These are phyloP conservation scores for Tricholaema leucomelas DNA, from an alignment of 2,113 vertebrate genomes.

Conservation along the genomic window DNA sequence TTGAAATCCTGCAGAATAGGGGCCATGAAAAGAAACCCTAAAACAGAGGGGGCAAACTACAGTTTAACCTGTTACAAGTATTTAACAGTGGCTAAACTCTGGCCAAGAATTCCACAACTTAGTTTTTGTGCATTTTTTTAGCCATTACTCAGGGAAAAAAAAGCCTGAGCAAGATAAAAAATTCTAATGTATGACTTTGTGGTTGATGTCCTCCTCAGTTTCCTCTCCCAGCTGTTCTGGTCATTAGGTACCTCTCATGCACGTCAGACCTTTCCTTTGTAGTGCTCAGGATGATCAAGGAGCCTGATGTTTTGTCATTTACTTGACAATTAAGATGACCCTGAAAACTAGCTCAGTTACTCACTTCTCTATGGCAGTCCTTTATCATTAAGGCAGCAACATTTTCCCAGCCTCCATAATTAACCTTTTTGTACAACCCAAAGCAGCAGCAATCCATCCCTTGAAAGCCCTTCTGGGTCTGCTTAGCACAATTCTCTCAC, in stretches of 20 bases:
- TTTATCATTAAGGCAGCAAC: conserved; percentile 59
- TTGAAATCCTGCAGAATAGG: not conserved
- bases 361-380: conserved; percentile 30
- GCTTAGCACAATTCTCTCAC: conserved; percentile 52
- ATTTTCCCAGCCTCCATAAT: conserved; percentile 48
- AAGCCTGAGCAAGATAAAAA: not conserved
- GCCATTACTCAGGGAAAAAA: not conserved
- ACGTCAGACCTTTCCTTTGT: conserved; percentile 46
- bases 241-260: conserved; percentile 59
- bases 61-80: not conserved
- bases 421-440: conserved; percentile 52
- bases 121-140: not conserved
- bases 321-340: conserved; percentile 64
- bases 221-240: conserved; percentile 42
- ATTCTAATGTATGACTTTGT: conserved; percentile 29
- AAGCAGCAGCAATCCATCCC: conserved; percentile 53
- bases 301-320: conserved; percentile 63
- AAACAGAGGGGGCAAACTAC: not conserved
- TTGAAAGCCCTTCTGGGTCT: conserved; percentile 59
- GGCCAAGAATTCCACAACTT: not conserved
- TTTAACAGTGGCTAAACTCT: conserved; percentile 17
- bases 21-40: not conserved
- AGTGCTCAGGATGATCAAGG: conserved; percentile 36
- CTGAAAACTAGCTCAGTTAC: conserved; percentile 55
- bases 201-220: conserved; percentile 26